Evolutionary conservation across 2,113 vertebrate genomes (phyloP), one percentile per base, ranked within the genome.

Genomic region (Holacanthus passer): DNA sequence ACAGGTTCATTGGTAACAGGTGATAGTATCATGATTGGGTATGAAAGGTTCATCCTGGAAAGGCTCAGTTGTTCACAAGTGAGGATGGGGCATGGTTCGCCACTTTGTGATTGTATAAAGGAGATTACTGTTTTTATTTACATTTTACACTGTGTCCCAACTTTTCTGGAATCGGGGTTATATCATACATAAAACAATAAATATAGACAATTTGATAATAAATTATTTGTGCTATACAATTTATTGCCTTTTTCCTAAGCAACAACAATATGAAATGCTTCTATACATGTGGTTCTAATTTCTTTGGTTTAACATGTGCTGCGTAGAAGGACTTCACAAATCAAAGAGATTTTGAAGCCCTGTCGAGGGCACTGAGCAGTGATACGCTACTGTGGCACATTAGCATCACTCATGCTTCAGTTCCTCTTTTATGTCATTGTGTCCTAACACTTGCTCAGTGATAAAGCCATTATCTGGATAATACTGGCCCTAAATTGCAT

Each of bases 271-370:
- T 3, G 43, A 65, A 31, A 72, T 64, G 59, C 76, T 78, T 88
- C 84, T 22, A 65, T 55, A 67, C 63, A 77, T 84, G 48, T 87
- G 84, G 73, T 73, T 82, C 85, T 87, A 84, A 67, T 93, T 96
- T 96, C 93, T 95, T 95, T 94, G 89, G 92, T 94, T 83, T 93
- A 91, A 94, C 91, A 95, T 95, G 95, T 93, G 81, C 93, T 71
- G 74, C 56, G 47, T 19, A 56, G 22, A 82, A 88, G 92, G 90
- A 31, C 53, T 64, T 77, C 27, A 94, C 96, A 97, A 97, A 97
- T 98, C 96, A 97, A 96, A 96, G 95, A 97, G 94, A 96, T 97
- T 96, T 96, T 90, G 88, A 91, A 95, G 91, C 90, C 93, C 92
- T 95, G 95, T 95, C 93, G 92, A 90, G 95, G 95, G 95, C 0